Evolutionary conservation across 2,888 invertebrate genomes (phyloP).

Genomic region (Mythimna ferrago): DNA sequence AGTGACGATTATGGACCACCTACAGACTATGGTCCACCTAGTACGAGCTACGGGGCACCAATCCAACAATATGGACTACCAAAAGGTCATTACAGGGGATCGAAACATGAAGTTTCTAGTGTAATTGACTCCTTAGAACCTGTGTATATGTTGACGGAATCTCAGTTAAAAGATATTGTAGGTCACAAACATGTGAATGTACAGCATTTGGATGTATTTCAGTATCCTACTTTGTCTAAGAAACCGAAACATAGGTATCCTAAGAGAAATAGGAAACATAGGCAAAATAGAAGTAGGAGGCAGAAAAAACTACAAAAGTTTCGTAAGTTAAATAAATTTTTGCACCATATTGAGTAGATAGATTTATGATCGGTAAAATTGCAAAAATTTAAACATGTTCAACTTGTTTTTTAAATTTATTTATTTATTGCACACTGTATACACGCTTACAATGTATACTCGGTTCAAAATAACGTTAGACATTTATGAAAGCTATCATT

Average conservation of each 20-base stretch:
- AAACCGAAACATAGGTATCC: slow-evolving; percentile 70
- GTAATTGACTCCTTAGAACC: slow-evolving; percentile 75
- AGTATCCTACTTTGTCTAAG: slow-evolving; percentile 62
- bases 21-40: slow-evolving; percentile 42
- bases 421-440: too few species aligned
- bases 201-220: slow-evolving; percentile 82
- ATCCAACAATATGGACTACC: slow-evolving; percentile 37
- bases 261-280: slow-evolving; percentile 65
- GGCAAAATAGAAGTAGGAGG: slow-evolving; percentile 20
- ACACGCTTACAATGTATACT: too few species aligned
- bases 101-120: slow-evolving; percentile 45
- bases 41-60: slow-evolving; percentile 36
- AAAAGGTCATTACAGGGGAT: slow-evolving; percentile 24
- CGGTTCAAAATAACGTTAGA: too few species aligned
- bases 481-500: too few species aligned
- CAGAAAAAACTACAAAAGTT: slow-evolving; percentile 43
- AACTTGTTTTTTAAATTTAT: background rate
- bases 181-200: slow-evolving; percentile 81
- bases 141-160: slow-evolving; percentile 82
- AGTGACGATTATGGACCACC: slow-evolving; percentile 35
- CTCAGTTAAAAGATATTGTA: slow-evolving; percentile 80
- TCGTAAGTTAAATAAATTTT: slow-evolving; percentile 50
- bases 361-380: background rate
- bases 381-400: background rate
- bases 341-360: slow-evolving; percentile 14